Base-by-base conservation (phyloP, 1,140 invertebrate genomes). In the Leguminivora glycinivorella region DNA sequence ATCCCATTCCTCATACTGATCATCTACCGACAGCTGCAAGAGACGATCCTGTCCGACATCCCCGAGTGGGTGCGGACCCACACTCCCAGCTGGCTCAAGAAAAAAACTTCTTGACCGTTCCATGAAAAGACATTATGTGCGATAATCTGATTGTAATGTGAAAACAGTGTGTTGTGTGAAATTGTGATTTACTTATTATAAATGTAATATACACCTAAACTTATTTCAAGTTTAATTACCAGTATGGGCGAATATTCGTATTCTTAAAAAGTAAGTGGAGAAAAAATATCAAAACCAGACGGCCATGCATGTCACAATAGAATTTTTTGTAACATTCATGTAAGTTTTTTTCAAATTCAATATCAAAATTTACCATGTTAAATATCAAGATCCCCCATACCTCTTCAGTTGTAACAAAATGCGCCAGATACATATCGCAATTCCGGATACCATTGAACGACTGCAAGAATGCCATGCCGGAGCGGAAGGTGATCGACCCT, bases 1-100 rank as follows among this genome's bases (percentile, higher is more conserved):
- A 93, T 97, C 71, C 96, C 96, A 22, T 94, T 96, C 73, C 93
- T 97, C 68, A 92, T 94, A 6, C 89, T 97, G 0, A 94, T 96
- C 78, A 94, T 96, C 60, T 96, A 96, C 81, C 93, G 96, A 69
- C 95, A 96, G 81, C 78, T 96, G 34, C 93, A 95, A 77, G 93
- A 95, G 75, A 94, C 94, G 2, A 72, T 91, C 38, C 70, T 87
- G 22, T 68, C 76, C 56, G 83, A 87, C 80, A 80, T 89, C 66
- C 89, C 89, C 52, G 77, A 83, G 68, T 85, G 83, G 84, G 75
- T 83, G 34, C 77, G 72, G 43, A 81, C 73, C 60, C 76, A 90
- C 71, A 82, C 83, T 71, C 88, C 88, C 26, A 80, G 70, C 66
- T 90, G 88, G 88, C 81, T 90, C 40, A 90, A 86, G 74, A 89